phyloP scores from a whole-genome alignment of 2,797 vertebrate genomes.

The Xiphorhynchus erythropygius region DNA sequence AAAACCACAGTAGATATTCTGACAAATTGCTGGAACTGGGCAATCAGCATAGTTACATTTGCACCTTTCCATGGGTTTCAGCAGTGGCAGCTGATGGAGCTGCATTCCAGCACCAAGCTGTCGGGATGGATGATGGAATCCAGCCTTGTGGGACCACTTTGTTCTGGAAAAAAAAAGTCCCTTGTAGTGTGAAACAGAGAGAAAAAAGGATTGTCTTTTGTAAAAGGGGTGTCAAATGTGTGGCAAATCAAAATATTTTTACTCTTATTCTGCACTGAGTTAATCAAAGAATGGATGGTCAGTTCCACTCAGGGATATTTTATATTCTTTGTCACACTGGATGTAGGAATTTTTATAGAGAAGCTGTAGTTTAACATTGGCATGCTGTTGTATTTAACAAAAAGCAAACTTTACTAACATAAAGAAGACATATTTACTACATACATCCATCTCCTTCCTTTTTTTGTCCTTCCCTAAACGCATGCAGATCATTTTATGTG shows the following conservation, averaged over 20 bases:
- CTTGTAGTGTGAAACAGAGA: neutral
- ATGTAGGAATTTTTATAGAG: neutral
- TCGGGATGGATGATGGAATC: neutral
- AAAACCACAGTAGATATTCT: neutral
- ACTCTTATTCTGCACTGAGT: neutral
- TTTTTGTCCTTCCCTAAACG: neutral
- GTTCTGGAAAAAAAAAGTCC: neutral
- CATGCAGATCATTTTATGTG: neutral
- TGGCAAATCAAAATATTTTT: neutral
- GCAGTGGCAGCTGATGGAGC: neutral
- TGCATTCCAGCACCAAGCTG: neutral
- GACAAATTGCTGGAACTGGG: neutral
- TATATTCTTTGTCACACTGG: neutral
- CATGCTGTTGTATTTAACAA: neutral
- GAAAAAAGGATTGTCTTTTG: neutral
- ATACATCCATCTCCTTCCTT: neutral
- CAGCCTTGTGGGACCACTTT: neutral
- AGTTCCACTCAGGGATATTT: neutral
- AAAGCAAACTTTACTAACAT: neutral
- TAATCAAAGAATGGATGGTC: neutral
- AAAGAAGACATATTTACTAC: neutral
- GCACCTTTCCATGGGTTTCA: neutral
- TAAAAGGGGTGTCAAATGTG: neutral
- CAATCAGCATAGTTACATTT: neutral
- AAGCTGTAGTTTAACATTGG: neutral